Evolutionary conservation across 2,113 vertebrate genomes (phyloP).

Genomic region (Ailurus styani): DNA sequence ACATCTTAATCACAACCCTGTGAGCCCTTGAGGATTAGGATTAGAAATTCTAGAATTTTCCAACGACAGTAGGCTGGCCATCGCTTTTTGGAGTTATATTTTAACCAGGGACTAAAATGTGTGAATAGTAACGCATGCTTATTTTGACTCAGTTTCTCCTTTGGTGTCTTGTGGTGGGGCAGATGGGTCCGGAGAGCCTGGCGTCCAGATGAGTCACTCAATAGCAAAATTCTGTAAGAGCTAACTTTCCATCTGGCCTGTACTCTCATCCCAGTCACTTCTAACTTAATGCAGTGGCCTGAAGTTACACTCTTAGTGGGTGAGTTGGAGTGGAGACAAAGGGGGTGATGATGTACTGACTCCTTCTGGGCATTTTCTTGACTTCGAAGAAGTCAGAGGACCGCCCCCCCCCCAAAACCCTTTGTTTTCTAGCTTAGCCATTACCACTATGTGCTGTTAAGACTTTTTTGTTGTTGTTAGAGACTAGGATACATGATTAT

Average conservation of each 20-base stretch:
- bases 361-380: not conserved
- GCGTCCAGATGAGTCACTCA: not conserved
- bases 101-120: not conserved
- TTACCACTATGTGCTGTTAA: not conserved
- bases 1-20: not conserved
- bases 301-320: not conserved
- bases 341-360: not conserved
- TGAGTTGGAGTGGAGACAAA: not conserved
- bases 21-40: not conserved
- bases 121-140: not conserved
- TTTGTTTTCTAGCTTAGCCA: not conserved
- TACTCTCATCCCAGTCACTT: not conserved
- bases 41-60: not conserved
- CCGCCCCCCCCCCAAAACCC: not conserved
- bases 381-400: not conserved
- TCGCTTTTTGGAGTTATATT: not conserved
- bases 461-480: not conserved
- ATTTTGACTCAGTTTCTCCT: not conserved
- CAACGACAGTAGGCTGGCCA: not conserved
- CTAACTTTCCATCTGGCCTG: not conserved
- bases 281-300: not conserved
- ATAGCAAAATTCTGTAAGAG: not conserved
- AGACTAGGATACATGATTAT: not conserved
- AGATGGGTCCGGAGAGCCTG: not conserved
- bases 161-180: not conserved